These are phyloP conservation scores for Apogon talboti DNA, from an alignment of 2,797 vertebrate genomes.

Conservation along the genomic window DNA sequence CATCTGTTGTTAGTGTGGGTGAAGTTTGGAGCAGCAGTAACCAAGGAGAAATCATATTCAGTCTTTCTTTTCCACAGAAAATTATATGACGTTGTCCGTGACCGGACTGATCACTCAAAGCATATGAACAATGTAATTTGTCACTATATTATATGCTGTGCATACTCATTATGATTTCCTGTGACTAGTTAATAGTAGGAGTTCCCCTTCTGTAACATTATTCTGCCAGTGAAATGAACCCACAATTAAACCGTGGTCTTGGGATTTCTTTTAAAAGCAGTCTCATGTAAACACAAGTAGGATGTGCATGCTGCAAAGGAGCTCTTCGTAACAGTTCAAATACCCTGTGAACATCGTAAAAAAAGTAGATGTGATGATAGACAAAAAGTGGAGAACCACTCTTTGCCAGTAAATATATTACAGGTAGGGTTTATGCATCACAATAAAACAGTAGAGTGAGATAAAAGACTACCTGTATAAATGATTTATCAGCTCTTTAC, in stretches of 20 bases:
- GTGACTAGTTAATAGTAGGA: background rate
- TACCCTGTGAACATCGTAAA: background rate
- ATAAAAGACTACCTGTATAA: background rate
- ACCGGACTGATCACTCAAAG: background rate
- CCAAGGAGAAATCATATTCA: slow-evolving; percentile 7
- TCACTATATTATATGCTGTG: too few relatives aligned
- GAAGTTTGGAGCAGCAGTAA: slow-evolving; percentile 26
- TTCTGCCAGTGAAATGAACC: background rate
- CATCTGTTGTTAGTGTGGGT: slow-evolving; percentile 54
- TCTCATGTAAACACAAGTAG: background rate
- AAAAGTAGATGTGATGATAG: background rate
- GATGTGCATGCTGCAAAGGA: background rate
- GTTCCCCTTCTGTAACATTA: background rate
- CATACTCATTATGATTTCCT: background rate
- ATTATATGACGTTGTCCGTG: background rate
- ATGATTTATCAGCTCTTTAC: background rate
- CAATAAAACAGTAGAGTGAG: background rate
- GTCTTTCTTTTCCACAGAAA: slow-evolving; percentile 17
- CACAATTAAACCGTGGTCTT: background rate
- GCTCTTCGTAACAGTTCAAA: background rate
- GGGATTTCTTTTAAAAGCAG: background rate
- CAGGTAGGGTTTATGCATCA: background rate
- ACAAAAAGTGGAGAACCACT: background rate
- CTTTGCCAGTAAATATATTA: background rate
- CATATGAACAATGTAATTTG: background rate